Base-by-base conservation (phyloP, 2,888 invertebrate genomes). In the Spisula solida region DNA sequence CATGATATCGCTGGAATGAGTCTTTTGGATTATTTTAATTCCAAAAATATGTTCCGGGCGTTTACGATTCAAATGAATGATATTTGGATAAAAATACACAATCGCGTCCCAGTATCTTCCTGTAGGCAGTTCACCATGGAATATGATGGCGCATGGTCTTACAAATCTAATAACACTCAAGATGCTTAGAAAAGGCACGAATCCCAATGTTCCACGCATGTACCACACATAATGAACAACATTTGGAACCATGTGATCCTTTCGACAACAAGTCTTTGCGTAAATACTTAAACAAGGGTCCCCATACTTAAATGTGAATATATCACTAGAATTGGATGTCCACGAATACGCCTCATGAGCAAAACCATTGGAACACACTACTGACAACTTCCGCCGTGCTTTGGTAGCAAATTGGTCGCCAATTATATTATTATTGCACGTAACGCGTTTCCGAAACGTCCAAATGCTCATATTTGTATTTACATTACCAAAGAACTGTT, bases 1-100 rank as follows among this genome's bases (percentile, higher is more conserved):
- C 86, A 86, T 81, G 14, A 86, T 81, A 80, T 86, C 86, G 18
- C 86, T 48, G 0, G 86, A 86, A 81, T 86, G 86, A 12, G 70
- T 47, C 6, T 81, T 60, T 34, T 18, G 29, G 4, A 2, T 12
- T 14, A 82, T 66, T n/a, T 41, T n/a, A 14, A 41, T 20, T 12
- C 47, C 47, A n/a, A 56, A 60, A 6, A 82, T 25, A 60, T 2
- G 41, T 1, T 10, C 18, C 6, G 82, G 82, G 14, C n/a, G 66
- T 25, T 82, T 47, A 10, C 82, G 60, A 47, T 82, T 82, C 41
- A 82, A 34, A 66, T 47, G 66, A 82, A 82, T 66, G 14, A 82
- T 47, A 66, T 41, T 41, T 25, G 82, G 82, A 25, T 47, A 82
- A 25, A 82, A 66, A 47, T 82, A 66, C 5, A 41, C 41, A 47